Evolutionary conservation across 2,113 vertebrate species (phyloP).

Genomic region (Xenopus tropicalis): UCB_Xtro_10.0 CM004446.2:81419501-81420000

Average conservation of each 20-base stretch:
- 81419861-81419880: not conserved
- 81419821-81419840: constrained; percentile 46
- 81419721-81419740: not conserved
- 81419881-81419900: constrained; percentile 3
- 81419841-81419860: constrained; percentile 26
- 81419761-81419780: not conserved
- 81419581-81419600: constrained; percentile 29
- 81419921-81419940: constrained; percentile 29
- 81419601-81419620: constrained; percentile 29
- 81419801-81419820: constrained; percentile 35
- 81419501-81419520: constrained; percentile 3
- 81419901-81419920: constrained; percentile 11
- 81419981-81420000: not conserved
- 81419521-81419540: constrained; percentile 12
- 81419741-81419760: not conserved
- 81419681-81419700: not conserved
- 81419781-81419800: constrained; percentile 28
- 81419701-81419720: not conserved
- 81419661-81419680: not conserved
- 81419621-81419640: not conserved
- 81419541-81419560: constrained; percentile 1
- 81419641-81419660: not conserved
- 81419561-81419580: not conserved
- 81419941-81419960: not conserved
- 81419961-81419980: constrained; percentile 25